Evolutionary conservation across 1,140 invertebrate species (phyloP).

Genomic region (Drosophila rhopaloa): DNA sequence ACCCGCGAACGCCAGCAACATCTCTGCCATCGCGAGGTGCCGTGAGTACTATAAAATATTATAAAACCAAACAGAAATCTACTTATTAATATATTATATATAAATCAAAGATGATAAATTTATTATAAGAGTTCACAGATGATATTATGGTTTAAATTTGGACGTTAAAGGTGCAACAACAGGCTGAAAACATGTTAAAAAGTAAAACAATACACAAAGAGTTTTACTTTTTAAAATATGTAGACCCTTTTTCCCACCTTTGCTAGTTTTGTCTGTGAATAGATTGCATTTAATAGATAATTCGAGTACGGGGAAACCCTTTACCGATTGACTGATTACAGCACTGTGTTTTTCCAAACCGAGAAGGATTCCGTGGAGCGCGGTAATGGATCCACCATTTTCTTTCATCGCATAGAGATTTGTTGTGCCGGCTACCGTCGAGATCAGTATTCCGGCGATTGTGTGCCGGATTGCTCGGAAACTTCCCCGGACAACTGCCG

Average conservation of each 20-base stretch:
- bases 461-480: slow-evolving; percentile 85
- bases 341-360: slow-evolving; percentile 73
- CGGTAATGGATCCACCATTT: slow-evolving; percentile 75
- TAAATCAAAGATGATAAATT: too few relatives aligned
- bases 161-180: too few relatives aligned
- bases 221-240: too few relatives aligned
- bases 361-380: slow-evolving; percentile 30
- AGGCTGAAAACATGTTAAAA: too few relatives aligned
- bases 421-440: slow-evolving; percentile 88
- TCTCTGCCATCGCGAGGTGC: slow-evolving; percentile 65
- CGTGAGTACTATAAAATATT: slow-evolving; percentile 42
- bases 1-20: slow-evolving; percentile 50
- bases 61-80: too few relatives aligned
- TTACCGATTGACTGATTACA: slow-evolving; percentile 6
- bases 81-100: too few relatives aligned
- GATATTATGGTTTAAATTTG: too few relatives aligned
- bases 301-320: not conserved
- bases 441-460: slow-evolving; percentile 85
- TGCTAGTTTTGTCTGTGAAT: not conserved
- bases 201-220: too few relatives aligned
- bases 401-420: slow-evolving; percentile 84
- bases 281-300: not conserved
- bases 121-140: not conserved
- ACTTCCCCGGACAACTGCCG: slow-evolving; percentile 85
- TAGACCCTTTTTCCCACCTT: too few relatives aligned